These are phyloP conservation scores for Scrobipalpa atriplicella DNA, from an alignment of 2,888 invertebrate species.

Conservation along the genomic window DNA sequence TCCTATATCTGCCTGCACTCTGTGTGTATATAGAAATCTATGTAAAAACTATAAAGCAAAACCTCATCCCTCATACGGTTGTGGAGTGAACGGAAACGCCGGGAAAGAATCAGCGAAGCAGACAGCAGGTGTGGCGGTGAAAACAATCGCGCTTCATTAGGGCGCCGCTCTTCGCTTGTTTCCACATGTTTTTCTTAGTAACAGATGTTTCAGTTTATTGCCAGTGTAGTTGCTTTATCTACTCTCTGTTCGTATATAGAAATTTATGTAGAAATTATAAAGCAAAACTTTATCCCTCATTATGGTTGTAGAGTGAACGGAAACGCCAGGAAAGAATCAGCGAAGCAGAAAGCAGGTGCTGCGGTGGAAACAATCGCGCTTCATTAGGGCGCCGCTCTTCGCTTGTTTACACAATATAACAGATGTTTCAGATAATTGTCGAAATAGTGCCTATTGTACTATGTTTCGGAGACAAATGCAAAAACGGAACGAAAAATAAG, in stretches of 20 bases:
- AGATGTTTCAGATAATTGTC: neutral
- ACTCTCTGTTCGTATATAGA: neutral
- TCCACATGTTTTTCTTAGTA: neutral
- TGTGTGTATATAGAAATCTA: too few species aligned
- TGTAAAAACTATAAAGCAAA: neutral
- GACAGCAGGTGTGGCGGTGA: neutral
- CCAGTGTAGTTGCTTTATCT: neutral
- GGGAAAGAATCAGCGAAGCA: neutral
- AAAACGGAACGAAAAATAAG: too few species aligned
- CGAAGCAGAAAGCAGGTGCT: neutral
- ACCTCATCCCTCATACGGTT: neutral
- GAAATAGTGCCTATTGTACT: too few species aligned
- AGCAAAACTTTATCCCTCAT: neutral
- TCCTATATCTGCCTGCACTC: too few species aligned
- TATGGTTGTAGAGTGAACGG: neutral
- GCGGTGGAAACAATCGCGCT: neutral
- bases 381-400: neutral
- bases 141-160: constrained; percentile 5
- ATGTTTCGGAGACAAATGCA: too few species aligned
- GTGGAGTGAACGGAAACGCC: neutral
- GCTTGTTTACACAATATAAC: neutral
- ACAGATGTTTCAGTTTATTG: neutral
- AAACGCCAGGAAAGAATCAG: neutral
- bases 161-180: neutral
- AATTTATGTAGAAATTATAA: too few species aligned